Base-by-base conservation (phyloP, 2,888 invertebrate genomes). In the Aleiodes testaceus region DNA sequence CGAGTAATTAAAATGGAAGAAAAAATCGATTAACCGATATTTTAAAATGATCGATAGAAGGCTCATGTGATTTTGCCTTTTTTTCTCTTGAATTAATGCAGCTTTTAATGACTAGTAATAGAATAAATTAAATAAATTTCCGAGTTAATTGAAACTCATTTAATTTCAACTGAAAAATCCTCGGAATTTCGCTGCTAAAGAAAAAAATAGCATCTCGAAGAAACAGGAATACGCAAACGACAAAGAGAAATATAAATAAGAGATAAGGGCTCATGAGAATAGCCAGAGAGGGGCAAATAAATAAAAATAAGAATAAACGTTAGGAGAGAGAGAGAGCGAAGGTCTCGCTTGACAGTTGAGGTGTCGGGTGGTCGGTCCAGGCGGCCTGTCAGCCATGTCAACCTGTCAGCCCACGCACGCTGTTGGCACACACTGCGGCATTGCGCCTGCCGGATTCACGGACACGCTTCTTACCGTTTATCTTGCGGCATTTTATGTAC, bases 341-440 rank as follows among this genome's bases (percentile, higher is more conserved):
- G 81, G 80, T 79, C 70, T 75, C 73, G 79, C 76, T 81, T 84
- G 85, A 84, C 85, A 85, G 84, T 81, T 47, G 80, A 84, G 85
- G 85, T 86, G 86, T 86, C 85, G 85, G 85, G 83, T 85, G 85
- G 86, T 85, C 84, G 85, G 80, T 79, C 78, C 74, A 74, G 72
- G 81, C 79, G 80, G 9, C 36, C 85, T 84, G 85, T 85, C 85
- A 86, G 82, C 22, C 82, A 82, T 85, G 85, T 86, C 85, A 84
- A 79, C 69, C 82, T 84, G 85, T 85, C 85, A 83, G 85, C 86
- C 86, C 84, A 86, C 85, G 86, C 85, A 84, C 84, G 83, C 81
- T 81, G 84, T 82, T 82, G 83, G 76, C 80, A 79, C 75, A 50
- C 73, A 49, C 63, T 44, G 63, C 69, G 49, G 61, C 26, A 26